Conservation (phyloP, 2,113 vertebrate genomes). For the Columba livia region DNA sequence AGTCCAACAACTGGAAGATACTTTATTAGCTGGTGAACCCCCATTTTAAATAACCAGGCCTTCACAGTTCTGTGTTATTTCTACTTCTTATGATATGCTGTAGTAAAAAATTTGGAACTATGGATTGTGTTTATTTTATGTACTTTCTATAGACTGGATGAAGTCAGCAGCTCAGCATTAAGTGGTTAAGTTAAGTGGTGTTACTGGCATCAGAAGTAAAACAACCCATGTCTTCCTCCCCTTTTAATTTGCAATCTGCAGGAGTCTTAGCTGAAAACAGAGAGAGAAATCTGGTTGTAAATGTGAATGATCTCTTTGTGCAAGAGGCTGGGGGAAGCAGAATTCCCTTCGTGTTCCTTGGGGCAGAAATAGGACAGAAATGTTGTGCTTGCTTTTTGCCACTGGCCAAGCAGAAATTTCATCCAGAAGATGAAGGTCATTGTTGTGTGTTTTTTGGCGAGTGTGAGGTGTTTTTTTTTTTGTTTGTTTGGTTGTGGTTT, state of each 20-base stretch:
- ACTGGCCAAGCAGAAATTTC: not conserved
- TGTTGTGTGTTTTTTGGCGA: not conserved
- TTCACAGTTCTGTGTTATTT: not conserved
- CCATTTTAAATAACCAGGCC: not conserved
- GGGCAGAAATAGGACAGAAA: not conserved
- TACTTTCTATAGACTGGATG: not conserved
- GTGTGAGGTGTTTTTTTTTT: no score
- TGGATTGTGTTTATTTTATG: not conserved
- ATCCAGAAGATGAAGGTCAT: not conserved
- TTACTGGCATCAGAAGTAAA: not conserved
- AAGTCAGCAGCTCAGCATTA: not conserved
- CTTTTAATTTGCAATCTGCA: not conserved
- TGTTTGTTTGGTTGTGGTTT: no score
- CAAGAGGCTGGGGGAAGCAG: not conserved
- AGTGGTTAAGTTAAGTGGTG: not conserved
- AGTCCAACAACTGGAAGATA: not conserved
- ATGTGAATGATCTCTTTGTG: not conserved
- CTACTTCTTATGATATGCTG: not conserved
- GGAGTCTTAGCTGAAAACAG: not conserved
- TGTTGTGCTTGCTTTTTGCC: not conserved
- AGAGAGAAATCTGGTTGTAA: not conserved
- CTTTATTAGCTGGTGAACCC: not conserved
- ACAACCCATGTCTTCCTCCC: not conserved
- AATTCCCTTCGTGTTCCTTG: not conserved
- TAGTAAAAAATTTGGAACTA: not conserved